A percentile compares a stretch with the other conserved stretches of the same genome.
Conservation (phyloP, 2,888 invertebrate genomes). For the Oegoconia quadripuncta region DNA sequence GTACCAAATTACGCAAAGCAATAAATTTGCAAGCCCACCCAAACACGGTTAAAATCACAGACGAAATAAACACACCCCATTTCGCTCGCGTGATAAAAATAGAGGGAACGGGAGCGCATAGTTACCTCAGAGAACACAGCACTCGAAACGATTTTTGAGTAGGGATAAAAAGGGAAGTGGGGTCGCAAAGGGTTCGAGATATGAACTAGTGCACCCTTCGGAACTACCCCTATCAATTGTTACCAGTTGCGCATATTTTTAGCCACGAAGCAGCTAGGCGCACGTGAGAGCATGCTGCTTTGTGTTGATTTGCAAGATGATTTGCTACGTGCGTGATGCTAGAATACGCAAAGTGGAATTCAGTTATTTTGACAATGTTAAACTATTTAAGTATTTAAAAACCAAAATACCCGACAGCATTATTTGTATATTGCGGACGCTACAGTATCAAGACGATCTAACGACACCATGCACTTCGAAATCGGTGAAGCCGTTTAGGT, state of each 20-base stretch:
- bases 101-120: constrained; percentile 65
- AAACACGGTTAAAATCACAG: too few species aligned
- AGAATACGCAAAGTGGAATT: too few species aligned
- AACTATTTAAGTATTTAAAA: too few species aligned
- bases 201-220: constrained; percentile 60
- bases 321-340: too few species aligned
- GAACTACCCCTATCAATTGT: constrained; percentile 65
- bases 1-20: too few species aligned
- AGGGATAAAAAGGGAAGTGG: constrained; percentile 66
- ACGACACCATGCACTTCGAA: too few species aligned
- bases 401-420: too few species aligned
- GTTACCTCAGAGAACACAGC: constrained; percentile 54
- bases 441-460: too few species aligned
- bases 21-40: too few species aligned
- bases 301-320: constrained; percentile 33
- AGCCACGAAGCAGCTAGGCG: constrained; percentile 38
- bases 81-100: constrained; percentile 15
- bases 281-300: constrained; percentile 32
- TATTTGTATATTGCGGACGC: too few species aligned
- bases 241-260: constrained; percentile 73
- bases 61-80: constrained; percentile 15
- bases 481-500: too few species aligned
- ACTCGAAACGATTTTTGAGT: constrained; percentile 67
- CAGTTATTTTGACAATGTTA: too few species aligned
- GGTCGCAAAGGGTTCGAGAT: constrained; percentile 62